A percentile compares a stretch with the other conserved stretches of the same genome.
Conservation (phyloP, 2,113 vertebrate species). For the Mesocricetus auratus region DNA sequence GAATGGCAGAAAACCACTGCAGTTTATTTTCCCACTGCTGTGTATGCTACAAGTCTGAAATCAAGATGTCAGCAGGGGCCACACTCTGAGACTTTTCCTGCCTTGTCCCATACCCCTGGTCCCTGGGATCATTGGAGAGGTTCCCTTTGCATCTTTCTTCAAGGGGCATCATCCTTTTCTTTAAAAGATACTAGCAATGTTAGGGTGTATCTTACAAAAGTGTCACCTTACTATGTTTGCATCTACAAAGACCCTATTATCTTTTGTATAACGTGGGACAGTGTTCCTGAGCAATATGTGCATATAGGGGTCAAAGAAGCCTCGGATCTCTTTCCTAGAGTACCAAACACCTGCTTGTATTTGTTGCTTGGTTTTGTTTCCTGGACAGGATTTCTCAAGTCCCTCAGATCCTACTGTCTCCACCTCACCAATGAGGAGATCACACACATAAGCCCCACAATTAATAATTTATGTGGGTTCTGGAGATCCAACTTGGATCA, state of each 20-base stretch:
- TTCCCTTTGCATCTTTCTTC: neutral
- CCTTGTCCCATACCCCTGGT: neutral
- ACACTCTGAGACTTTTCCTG: neutral
- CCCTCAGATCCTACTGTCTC: neutral
- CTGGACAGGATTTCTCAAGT: neutral
- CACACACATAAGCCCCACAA: neutral
- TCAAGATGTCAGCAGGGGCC: neutral
- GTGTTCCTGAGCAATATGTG: neutral
- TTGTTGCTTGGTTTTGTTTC: neutral
- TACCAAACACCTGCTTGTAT: neutral
- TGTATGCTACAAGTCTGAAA: neutral
- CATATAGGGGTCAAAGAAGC: neutral
- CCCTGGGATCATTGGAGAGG: neutral
- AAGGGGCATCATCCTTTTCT: neutral
- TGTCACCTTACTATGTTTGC: neutral
- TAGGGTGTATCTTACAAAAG: neutral
- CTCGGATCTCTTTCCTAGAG: neutral
- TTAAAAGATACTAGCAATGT: neutral
- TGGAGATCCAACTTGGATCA: too few relatives aligned
- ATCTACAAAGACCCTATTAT: neutral
- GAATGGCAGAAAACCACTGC: neutral
- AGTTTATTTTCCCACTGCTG: neutral
- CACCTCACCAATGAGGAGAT: neutral
- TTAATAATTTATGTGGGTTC: too few relatives aligned
- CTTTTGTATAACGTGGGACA: too few relatives aligned